These are phyloP conservation scores for Neuroscelio doddi DNA, from an alignment of 2,888 invertebrate genomes.

Conservation along the genomic window DNA sequence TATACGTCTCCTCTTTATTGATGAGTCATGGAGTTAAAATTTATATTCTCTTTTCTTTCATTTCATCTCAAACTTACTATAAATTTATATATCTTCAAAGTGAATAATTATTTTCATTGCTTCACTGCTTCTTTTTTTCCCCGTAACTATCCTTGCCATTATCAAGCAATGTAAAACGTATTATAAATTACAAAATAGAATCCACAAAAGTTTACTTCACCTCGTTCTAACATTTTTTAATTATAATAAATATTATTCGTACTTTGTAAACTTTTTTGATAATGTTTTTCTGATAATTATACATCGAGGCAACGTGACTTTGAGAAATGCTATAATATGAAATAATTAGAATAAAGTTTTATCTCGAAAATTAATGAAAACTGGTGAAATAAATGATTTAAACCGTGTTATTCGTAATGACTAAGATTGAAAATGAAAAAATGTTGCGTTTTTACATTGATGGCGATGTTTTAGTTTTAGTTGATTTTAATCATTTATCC, in stretches of 20 bases:
- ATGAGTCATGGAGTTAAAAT: conserved; percentile 43
- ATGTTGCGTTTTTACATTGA: conserved; percentile 24
- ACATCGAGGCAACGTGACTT: conserved; percentile 32
- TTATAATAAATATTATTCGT: conserved; percentile 64
- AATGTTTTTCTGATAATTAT: conserved; percentile 18
- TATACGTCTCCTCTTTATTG: conserved; percentile 43
- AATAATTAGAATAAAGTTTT: no score
- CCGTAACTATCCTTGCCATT: conserved; percentile 39
- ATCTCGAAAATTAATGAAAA: conserved; percentile 2
- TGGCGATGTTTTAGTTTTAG: conserved; percentile 32
- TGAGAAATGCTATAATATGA: conserved; percentile 10
- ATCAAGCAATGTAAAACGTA: conserved; percentile 4
- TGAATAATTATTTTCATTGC: conserved; percentile 52
- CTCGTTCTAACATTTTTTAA: conserved; percentile 51
- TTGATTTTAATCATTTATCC: conserved; percentile 53
- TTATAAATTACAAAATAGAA: conserved; percentile 24
- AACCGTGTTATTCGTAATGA: neutral
- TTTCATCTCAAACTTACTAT: conserved; percentile 35
- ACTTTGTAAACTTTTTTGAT: conserved; percentile 27
- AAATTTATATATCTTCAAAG: conserved; percentile 48
- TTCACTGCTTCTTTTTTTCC: conserved; percentile 52
- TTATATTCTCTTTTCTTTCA: conserved; percentile 31
- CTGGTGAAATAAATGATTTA: neutral
- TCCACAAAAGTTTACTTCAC: conserved; percentile 6
- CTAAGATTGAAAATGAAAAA: neutral